Evolutionary conservation across 2,113 vertebrate species (phyloP), one percentile per base, ranked within the genome.

Genomic region (Myrmophylax atrothorax): DNA sequence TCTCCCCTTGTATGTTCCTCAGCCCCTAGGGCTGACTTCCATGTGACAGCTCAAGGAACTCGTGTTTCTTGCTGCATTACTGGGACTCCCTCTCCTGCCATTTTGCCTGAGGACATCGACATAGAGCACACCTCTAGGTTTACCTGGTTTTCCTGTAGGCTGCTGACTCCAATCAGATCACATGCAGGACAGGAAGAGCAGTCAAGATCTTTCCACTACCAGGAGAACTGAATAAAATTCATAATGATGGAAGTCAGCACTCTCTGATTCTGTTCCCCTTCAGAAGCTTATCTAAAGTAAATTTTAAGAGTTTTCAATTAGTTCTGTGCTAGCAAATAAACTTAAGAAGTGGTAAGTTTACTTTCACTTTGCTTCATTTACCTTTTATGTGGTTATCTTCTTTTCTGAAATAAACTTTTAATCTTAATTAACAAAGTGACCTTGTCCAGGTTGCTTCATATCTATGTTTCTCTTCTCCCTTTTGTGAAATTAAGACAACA

Each of bases 401-500:
- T 67, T 78, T 86, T 79, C 69, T 28, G 76, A 76, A 93, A 56
- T 8, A 77, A 87, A 67, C 35, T 89, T 76, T 23, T 44, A 33
- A 18, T 68, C 68, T 49, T 87, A 81, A 81, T 67, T 87, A 66
- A 26, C 9, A 55, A 60, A 73, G 19, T 76, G 90, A 59, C 79
- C 73, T 85, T 67, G 31, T 58, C 18, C 49, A 67, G 33, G 29
- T 91, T 9, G 7, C 58, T 93, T 93, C 46, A 84, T 20, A 22
- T 90, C 82, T 82, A 52, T 3, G 40, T 44, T 79, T 88, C 60
- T 62, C 46, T 84, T 84, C 72, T 67, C 33, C 70, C 52, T 49
- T 87, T 49, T 90, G 89, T 66, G 64, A 89, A 96, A 90, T 89
- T 72, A 91, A 62, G 56, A 84, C 50, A 84, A 94, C 94, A 90